A percentile compares a stretch with the other conserved stretches of the same genome.
These are phyloP conservation scores for Melanotaenia nigrans DNA, from an alignment of 2,797 vertebrate genomes.

Conservation along the genomic window DNA sequence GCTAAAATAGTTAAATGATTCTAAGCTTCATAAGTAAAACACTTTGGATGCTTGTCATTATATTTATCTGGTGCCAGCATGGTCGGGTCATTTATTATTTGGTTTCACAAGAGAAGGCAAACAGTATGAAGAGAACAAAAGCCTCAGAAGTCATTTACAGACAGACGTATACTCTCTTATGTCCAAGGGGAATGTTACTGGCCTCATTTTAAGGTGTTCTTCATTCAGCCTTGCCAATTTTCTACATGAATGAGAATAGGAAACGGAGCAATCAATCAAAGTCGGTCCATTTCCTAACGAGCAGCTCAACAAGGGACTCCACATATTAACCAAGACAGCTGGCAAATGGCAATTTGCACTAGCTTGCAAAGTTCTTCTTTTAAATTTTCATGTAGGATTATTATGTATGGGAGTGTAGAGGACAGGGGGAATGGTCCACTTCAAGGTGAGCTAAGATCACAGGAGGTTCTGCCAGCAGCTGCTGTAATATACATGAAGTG, in stretches of 20 bases:
- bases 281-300: constrained; percentile 71
- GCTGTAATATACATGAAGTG: constrained; percentile 59
- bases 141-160: constrained; percentile 51
- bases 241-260: constrained; percentile 78
- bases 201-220: constrained; percentile 73
- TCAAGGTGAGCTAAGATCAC: constrained; percentile 74
- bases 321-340: constrained; percentile 66
- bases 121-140: constrained; percentile 25
- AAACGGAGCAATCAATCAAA: constrained; percentile 83
- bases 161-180: constrained; percentile 17
- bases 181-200: constrained; percentile 35
- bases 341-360: constrained; percentile 70
- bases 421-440: constrained; percentile 43
- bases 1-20: background rate
- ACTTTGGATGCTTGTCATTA: background rate
- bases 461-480: constrained; percentile 46
- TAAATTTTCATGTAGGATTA: constrained; percentile 67
- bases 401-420: constrained; percentile 57
- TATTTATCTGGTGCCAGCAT: background rate
- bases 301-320: constrained; percentile 51
- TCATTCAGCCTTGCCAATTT: constrained; percentile 80
- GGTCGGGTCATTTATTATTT: background rate
- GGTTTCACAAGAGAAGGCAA: constrained; percentile 24
- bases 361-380: constrained; percentile 48
- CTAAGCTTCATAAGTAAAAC: constrained; percentile 22